These are phyloP conservation scores for Philypnodon macrostomus DNA, from an alignment of 2,797 vertebrate genomes.

Conservation along the genomic window DNA sequence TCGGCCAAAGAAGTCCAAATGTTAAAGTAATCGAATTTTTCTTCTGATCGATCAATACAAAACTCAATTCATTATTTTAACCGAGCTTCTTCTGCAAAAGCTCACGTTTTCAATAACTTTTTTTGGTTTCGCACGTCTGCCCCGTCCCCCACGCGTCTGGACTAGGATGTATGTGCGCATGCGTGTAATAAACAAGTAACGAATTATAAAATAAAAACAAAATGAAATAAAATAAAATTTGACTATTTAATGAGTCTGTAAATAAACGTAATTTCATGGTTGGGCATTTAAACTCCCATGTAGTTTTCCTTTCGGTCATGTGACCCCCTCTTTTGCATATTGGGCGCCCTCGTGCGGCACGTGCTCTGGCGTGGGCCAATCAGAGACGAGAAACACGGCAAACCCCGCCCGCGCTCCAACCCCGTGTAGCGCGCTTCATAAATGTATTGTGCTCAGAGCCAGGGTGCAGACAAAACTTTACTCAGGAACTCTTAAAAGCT, in stretches of 20 bases:
- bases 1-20: no score
- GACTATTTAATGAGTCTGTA: no score
- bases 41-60: no score
- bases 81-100: no score
- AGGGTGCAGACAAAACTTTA: constrained; percentile 5
- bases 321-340: constrained; percentile 39
- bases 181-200: not conserved
- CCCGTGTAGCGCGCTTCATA: constrained; percentile 39
- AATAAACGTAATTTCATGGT: not conserved
- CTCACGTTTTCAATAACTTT: not conserved
- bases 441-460: constrained; percentile 13
- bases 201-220: not conserved
- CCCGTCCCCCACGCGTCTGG: not conserved
- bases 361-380: constrained; percentile 52
- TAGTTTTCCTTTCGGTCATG: not conserved
- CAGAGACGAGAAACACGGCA: constrained; percentile 1
- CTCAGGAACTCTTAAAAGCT: no score
- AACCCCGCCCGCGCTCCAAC: constrained; percentile 64
- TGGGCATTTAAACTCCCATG: not conserved
- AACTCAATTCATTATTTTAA: no score
- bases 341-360: constrained; percentile 37
- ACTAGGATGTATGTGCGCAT: not conserved
- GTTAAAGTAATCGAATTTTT: no score
- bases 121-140: not conserved
- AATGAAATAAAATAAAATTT: not conserved